Percentiles rank a stretch among this genome's conserved stretches.
Conservation (phyloP, 2,113 vertebrate genomes). For the Azemiops feae region DNA sequence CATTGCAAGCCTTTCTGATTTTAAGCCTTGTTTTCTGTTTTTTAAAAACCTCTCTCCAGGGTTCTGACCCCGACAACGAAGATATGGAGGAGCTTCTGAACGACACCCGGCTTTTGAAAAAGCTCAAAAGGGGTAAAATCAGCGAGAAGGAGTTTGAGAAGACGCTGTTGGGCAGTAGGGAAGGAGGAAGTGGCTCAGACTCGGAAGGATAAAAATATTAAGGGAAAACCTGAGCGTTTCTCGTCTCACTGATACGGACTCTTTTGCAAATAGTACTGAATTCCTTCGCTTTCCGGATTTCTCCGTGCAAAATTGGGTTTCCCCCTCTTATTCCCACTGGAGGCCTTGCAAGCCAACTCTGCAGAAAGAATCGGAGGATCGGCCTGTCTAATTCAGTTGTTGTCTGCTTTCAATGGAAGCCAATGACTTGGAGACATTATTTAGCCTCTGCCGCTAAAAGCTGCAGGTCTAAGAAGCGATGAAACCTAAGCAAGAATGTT, state of each 20-base stretch:
- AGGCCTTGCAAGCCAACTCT: too few species aligned
- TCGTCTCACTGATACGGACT: background rate
- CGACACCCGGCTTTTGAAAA: conserved; percentile 91
- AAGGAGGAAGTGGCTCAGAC: background rate
- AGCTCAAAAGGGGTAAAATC: conserved; percentile 88
- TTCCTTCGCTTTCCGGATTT: too few species aligned
- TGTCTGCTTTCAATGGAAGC: background rate
- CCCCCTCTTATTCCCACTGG: background rate
- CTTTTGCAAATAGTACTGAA: background rate
- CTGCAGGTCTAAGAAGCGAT: background rate
- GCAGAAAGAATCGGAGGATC: background rate
- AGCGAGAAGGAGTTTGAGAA: conserved; percentile 90
- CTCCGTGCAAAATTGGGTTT: background rate
- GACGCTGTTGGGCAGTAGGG: conserved; percentile 64
- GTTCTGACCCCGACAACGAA: conserved; percentile 81
- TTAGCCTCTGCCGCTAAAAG: background rate
- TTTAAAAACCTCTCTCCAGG: conserved; percentile 64
- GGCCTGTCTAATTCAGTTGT: background rate
- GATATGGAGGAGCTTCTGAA: conserved; percentile 87
- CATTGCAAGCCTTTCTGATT: background rate
- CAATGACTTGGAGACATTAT: background rate
- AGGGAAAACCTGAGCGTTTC: background rate
- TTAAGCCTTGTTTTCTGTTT: background rate
- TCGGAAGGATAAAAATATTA: conserved; percentile 28
- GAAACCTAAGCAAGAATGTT: background rate